These are phyloP conservation scores for Patella depressa DNA, from an alignment of 2,888 invertebrate genomes.

Conservation along the genomic window DNA sequence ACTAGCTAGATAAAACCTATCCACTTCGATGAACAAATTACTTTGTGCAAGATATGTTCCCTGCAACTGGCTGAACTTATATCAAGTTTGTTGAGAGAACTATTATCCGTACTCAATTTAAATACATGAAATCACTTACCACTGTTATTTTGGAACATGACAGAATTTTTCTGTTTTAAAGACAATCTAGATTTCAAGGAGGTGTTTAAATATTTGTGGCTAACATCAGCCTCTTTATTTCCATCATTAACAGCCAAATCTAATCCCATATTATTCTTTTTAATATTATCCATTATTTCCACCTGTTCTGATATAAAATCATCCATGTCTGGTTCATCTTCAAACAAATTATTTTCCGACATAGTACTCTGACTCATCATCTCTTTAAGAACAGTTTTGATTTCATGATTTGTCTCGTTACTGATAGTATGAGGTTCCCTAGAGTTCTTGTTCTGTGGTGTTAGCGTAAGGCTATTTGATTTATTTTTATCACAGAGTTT, in stretches of 20 bases:
- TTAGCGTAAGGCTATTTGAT: background rate
- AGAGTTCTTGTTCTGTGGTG: background rate
- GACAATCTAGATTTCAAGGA: background rate
- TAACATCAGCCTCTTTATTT: background rate
- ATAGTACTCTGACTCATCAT: background rate
- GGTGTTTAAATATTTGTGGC: background rate
- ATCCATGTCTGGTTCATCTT: slow-evolving; percentile 10
- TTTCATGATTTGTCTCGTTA: background rate
- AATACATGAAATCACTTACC: too few relatives aligned
- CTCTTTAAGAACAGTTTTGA: background rate
- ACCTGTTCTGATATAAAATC: slow-evolving; percentile 7
- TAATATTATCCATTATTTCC: slow-evolving; percentile 10
- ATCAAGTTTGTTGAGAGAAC: too few relatives aligned
- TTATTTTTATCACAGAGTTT: background rate
- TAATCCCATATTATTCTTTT: background rate
- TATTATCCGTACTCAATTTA: too few relatives aligned
- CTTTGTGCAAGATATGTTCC: too few relatives aligned
- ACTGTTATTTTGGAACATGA: too few relatives aligned
- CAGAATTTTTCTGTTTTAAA: background rate
- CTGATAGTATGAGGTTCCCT: background rate
- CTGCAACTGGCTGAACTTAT: too few relatives aligned
- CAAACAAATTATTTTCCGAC: background rate
- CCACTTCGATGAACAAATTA: too few relatives aligned
- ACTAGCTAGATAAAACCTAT: too few relatives aligned
- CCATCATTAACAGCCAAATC: background rate